Conservation (phyloP, 2,888 invertebrate genomes). For the Netelia melanura region DNA sequence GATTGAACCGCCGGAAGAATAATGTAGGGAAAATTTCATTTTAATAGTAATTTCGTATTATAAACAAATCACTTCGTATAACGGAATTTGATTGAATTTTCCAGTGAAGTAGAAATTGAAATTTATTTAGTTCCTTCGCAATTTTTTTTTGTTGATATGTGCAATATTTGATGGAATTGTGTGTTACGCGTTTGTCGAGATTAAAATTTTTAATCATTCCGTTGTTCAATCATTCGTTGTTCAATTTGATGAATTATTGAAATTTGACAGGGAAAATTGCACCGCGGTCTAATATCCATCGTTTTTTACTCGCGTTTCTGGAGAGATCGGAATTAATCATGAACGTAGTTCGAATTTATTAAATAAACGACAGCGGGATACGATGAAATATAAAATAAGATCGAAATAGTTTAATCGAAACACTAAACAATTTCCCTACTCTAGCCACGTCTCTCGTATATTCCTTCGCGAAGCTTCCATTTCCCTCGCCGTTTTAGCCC, state of each 20-base stretch:
- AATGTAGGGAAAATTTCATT: not conserved
- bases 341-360: not conserved
- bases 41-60: not conserved
- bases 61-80: not conserved
- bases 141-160: not conserved
- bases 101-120: not conserved
- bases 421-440: slow-evolving; percentile 12
- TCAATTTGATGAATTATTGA: not conserved
- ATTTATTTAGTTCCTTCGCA: not conserved
- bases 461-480: not conserved
- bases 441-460: not conserved
- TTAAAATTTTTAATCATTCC: not conserved
- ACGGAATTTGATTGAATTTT: not conserved
- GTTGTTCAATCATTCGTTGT: not conserved
- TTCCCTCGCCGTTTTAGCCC: slow-evolving; percentile 40
- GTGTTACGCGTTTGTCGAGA: not conserved
- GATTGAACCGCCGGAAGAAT: not conserved
- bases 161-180: not conserved
- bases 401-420: slow-evolving; percentile 34
- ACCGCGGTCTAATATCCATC: not conserved
- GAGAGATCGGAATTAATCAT: not conserved
- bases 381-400: not conserved
- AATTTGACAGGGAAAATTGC: no score
- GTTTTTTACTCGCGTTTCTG: not conserved
- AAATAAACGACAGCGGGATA: not conserved